A percentile compares a stretch with the other conserved stretches of the same genome.
phyloP scores from a whole-genome alignment of 2,888 invertebrate species.

The Cephonodes hylas region DNA sequence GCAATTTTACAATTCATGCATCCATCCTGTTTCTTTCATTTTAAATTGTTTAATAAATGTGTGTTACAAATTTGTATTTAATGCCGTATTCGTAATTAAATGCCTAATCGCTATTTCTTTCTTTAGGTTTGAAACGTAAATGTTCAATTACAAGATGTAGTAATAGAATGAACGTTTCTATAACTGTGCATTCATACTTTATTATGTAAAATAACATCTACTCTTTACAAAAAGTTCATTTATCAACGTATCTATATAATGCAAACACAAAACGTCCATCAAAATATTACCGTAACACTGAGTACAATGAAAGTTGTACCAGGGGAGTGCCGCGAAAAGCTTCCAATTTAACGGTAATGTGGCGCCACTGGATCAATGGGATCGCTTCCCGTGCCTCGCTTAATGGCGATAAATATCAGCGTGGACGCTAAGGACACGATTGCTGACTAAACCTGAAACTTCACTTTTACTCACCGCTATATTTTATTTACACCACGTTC shows the following conservation, averaged over 20 bases:
- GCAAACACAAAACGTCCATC: not conserved
- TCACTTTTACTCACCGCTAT: not conserved
- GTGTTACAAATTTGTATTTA: no score
- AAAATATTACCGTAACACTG: not conserved
- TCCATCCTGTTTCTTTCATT: no score
- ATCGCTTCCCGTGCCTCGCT: slow-evolving; percentile 27
- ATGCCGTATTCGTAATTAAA: no score
- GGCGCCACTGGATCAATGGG: slow-evolving; percentile 29
- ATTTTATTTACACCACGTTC: not conserved
- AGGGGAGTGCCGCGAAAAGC: slow-evolving; percentile 31
- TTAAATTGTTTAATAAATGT: no score
- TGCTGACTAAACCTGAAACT: not conserved
- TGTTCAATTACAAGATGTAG: no score
- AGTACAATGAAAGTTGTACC: not conserved
- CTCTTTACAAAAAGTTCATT: no score
- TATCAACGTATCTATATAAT: not conserved
- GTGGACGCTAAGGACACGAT: slow-evolving; percentile 5
- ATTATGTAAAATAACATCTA: no score
- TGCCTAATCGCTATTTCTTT: no score
- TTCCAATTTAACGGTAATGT: slow-evolving; percentile 31
- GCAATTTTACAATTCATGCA: no score
- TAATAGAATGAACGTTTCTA: not conserved
- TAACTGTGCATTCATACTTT: no score
- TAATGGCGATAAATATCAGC: slow-evolving; percentile 32
- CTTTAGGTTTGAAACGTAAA: no score